Evolutionary conservation across 2,113 vertebrate genomes (phyloP).

Genomic region (Chionodraco myersi): DNA sequence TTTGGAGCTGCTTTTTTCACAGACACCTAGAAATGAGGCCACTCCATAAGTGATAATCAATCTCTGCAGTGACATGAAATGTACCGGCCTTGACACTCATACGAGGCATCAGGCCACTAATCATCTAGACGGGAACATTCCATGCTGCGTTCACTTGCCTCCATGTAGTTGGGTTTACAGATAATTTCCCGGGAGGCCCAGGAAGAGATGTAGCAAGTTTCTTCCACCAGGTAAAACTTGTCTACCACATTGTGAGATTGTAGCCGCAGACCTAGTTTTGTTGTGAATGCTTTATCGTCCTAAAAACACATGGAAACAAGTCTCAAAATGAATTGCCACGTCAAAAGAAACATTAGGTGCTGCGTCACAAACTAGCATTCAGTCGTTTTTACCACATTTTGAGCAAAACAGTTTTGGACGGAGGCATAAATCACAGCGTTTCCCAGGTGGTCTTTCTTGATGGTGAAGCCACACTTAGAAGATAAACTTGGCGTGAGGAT

Average conservation of each 20-base stretch:
- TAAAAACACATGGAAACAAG: too few relatives aligned
- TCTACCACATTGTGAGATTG: too few relatives aligned
- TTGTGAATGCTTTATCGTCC: too few relatives aligned
- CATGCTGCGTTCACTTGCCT: constrained; percentile 67
- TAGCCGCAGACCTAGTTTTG: too few relatives aligned
- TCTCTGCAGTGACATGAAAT: constrained; percentile 4
- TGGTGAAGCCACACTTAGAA: too few relatives aligned
- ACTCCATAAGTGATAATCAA: constrained; percentile 28
- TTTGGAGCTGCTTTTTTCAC: constrained; percentile 70
- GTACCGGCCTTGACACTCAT: constrained; percentile 24
- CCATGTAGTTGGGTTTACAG: constrained; percentile 78
- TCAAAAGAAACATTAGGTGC: neutral
- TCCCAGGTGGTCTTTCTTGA: constrained; percentile 60
- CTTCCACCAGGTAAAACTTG: too few relatives aligned
- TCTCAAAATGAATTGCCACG: neutral
- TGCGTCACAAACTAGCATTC: neutral
- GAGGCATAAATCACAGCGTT: constrained; percentile 74
- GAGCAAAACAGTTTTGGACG: constrained; percentile 78
- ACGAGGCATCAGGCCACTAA: neutral
- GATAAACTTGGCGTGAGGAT: too few relatives aligned
- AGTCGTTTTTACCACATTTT: constrained; percentile 65
- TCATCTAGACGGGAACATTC: neutral
- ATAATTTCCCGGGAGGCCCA: too few relatives aligned
- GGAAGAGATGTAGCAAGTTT: too few relatives aligned
- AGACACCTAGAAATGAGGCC: constrained; percentile 43